Conservation (phyloP, 2,113 vertebrate species). For the Gorsachius goisagi region DNA sequence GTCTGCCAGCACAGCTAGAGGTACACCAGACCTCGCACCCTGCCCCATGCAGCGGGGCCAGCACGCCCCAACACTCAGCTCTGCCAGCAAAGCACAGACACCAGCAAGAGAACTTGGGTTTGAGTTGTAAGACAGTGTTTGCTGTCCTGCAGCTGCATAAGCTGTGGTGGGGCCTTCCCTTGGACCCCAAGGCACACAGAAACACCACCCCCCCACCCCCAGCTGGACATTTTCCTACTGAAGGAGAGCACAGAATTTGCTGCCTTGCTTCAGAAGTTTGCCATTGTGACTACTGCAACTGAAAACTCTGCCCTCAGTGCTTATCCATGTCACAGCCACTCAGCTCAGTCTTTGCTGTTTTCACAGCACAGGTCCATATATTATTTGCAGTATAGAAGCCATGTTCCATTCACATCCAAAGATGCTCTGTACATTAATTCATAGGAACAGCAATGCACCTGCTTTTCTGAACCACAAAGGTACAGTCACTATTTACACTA, state of each 20-base stretch:
- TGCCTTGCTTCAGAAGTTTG: not conserved
- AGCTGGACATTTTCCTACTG: not conserved
- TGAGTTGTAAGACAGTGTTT: not conserved
- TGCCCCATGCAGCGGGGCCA: not conserved
- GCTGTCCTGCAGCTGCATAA: accelerated
- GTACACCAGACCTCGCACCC: accelerated
- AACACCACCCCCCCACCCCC: not conserved
- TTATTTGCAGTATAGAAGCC: not conserved
- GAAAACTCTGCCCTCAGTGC: not conserved
- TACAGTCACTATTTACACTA: not conserved
- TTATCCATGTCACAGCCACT: not conserved
- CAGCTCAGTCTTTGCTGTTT: not conserved
- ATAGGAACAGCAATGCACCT: not conserved
- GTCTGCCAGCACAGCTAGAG: not conserved
- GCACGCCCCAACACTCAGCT: not conserved
- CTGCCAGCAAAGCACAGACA: not conserved
- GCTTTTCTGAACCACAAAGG: not conserved
- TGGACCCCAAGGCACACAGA: not conserved
- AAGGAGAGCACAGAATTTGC: not conserved
- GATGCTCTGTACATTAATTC: not conserved
- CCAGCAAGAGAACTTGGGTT: not conserved
- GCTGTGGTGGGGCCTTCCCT: not conserved
- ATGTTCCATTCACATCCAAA: not conserved
- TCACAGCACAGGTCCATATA: not conserved
- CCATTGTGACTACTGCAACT: not conserved